A percentile compares a stretch with the other conserved stretches of the same genome.
These are phyloP conservation scores for Tamias sibiricus DNA, from an alignment of 2,113 vertebrate species.

Conservation along the genomic window DNA sequence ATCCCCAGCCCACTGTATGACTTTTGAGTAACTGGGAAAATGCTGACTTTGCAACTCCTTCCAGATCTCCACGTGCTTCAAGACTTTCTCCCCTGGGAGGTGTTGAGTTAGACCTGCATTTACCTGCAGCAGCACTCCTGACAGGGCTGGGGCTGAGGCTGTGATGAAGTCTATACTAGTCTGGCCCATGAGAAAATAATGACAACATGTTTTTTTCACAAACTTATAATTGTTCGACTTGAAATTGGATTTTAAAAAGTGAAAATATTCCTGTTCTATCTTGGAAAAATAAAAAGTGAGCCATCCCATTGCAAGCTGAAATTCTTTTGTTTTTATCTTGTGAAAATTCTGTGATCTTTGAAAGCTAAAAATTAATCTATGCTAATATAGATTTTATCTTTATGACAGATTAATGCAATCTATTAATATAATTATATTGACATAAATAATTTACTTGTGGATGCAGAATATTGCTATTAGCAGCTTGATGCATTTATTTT, in stretches of 20 bases:
- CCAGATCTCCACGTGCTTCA: neutral
- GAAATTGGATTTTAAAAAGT: slow-evolving; percentile 44
- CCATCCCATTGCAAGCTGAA: neutral
- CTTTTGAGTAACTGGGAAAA: neutral
- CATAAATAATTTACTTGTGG: slow-evolving; percentile 24
- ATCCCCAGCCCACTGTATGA: neutral
- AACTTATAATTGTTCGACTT: slow-evolving; percentile 26
- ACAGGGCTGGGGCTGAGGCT: neutral
- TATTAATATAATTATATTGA: slow-evolving; percentile 16
- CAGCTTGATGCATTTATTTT: slow-evolving; percentile 33
- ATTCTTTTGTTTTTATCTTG: neutral
- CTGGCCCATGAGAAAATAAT: neutral
- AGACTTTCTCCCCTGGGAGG: rapidly evolving
- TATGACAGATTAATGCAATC: neutral
- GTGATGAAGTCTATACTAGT: neutral
- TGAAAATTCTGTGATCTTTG: slow-evolving; percentile 44
- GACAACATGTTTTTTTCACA: neutral
- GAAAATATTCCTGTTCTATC: neutral
- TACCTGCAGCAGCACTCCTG: neutral
- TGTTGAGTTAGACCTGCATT: neutral
- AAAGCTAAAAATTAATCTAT: neutral
- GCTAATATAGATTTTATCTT: neutral
- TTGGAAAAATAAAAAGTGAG: neutral
- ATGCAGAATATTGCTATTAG: neutral
- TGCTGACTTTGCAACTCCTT: too few relatives aligned